phyloP scores from a whole-genome alignment of 2,113 vertebrate genomes.

The Rhipidura dahli region DNA sequence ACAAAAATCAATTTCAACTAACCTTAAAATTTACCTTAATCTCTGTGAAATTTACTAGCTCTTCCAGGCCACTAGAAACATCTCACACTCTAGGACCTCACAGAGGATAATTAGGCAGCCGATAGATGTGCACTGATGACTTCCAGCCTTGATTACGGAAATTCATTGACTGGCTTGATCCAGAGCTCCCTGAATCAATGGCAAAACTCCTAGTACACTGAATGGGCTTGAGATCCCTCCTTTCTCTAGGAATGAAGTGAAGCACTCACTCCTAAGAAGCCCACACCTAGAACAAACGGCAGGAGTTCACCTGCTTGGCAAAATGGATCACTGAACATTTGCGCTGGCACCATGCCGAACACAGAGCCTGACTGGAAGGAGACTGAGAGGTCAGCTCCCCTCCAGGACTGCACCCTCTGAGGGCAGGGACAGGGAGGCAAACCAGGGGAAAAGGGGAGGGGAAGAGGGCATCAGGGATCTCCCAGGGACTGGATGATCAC shows the following conservation, averaged over 20 bases:
- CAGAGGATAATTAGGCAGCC: constrained; percentile 18
- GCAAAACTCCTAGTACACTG: constrained; percentile 15
- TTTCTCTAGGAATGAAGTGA: constrained; percentile 29
- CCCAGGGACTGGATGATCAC: background rate
- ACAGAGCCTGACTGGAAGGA: background rate
- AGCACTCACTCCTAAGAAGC: background rate
- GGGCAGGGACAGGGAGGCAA: background rate
- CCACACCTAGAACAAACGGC: constrained; percentile 40
- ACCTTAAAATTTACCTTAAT: constrained; percentile 60
- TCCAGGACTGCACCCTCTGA: background rate
- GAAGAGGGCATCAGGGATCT: background rate
- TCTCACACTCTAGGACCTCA: constrained; percentile 48
- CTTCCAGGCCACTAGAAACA: constrained; percentile 59
- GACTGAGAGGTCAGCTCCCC: background rate
- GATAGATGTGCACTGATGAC: constrained; percentile 25
- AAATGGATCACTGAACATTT: background rate
- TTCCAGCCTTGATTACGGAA: constrained; percentile 45
- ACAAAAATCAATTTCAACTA: constrained; percentile 43
- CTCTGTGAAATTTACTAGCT: constrained; percentile 62
- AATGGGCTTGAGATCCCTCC: background rate
- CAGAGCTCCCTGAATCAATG: constrained; percentile 56
- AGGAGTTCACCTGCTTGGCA: constrained; percentile 26
- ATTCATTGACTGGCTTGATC: constrained; percentile 50
- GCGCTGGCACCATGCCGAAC: background rate
- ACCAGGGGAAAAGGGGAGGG: background rate